A percentile compares a stretch with the other conserved stretches of the same genome.
Evolutionary conservation across 2,113 vertebrate species (phyloP).

Genomic region (Phoenicopterus ruber): DNA sequence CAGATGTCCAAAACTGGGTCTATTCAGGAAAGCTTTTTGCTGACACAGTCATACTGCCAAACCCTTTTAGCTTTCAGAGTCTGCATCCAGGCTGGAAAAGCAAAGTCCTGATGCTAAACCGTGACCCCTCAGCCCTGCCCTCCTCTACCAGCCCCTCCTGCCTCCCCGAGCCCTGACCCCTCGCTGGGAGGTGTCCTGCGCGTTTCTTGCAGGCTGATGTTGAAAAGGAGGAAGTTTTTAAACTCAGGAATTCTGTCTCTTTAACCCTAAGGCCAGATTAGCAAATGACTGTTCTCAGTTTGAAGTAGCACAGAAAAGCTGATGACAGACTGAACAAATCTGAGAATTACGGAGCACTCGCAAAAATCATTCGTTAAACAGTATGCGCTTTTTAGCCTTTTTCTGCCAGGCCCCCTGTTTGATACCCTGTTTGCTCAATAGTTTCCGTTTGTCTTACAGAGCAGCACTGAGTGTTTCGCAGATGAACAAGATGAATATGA

Average conservation of each 20-base stretch:
- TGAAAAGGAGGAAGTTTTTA: not conserved
- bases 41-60: not conserved
- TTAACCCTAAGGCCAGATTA: not conserved
- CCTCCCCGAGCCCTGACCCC: not conserved
- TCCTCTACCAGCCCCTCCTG: not conserved
- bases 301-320: not conserved
- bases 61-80: not conserved
- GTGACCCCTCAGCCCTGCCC: not conserved
- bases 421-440: not conserved
- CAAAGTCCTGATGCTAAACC: not conserved
- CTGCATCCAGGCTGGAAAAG: not conserved
- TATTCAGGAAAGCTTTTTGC: not conserved
- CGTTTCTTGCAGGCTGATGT: not conserved
- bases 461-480: not conserved
- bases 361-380: not conserved
- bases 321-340: not conserved
- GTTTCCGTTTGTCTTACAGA: not conserved
- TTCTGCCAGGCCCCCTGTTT: not conserved
- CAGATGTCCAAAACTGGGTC: not conserved
- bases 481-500: slow-evolving; percentile 12
- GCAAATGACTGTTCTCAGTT: not conserved
- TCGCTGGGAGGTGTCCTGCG: not conserved
- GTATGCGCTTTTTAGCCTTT: not conserved
- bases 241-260: not conserved
- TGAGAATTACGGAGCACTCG: not conserved